Percentiles rank a stretch among this genome's conserved stretches.
These are phyloP conservation scores for Nephila pilipes DNA, from an alignment of 1,140 invertebrate species.

Conservation along the genomic window DNA sequence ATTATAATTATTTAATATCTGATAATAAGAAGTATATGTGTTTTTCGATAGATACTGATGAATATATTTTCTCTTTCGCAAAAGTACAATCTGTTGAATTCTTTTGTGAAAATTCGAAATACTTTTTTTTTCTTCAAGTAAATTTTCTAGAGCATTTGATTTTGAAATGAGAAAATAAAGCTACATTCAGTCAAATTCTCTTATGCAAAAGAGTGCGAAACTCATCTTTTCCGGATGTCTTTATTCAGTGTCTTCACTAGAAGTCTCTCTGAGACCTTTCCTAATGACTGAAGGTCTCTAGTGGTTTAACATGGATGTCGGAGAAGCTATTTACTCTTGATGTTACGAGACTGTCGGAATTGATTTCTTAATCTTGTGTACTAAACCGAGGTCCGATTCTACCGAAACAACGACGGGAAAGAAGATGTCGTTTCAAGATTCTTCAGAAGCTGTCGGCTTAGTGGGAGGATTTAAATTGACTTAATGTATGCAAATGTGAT, in stretches of 20 bases:
- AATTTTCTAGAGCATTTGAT: neutral
- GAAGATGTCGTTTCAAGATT: neutral
- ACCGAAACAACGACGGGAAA: neutral
- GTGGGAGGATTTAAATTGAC: slow-evolving; percentile 22
- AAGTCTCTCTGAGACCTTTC: neutral
- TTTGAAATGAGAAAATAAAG: neutral
- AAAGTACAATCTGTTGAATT: neutral
- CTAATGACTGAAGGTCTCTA: neutral
- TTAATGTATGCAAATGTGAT: slow-evolving; percentile 22
- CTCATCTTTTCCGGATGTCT: neutral
- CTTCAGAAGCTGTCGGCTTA: neutral
- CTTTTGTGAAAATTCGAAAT: neutral
- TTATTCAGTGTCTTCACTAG: neutral
- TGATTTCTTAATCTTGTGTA: neutral
- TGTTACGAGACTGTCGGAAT: neutral
- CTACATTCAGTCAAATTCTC: neutral
- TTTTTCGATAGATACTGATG: too few species aligned
- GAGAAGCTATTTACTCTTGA: neutral
- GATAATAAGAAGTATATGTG: too few species aligned
- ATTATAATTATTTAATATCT: too few species aligned
- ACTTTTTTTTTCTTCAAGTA: too few species aligned
- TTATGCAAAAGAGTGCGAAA: neutral
- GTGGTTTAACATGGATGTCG: neutral
- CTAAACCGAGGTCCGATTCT: neutral
- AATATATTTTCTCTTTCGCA: too few species aligned